These are phyloP conservation scores for Drosophila varians DNA, from an alignment of 1,140 invertebrate genomes.

Conservation along the genomic window DNA sequence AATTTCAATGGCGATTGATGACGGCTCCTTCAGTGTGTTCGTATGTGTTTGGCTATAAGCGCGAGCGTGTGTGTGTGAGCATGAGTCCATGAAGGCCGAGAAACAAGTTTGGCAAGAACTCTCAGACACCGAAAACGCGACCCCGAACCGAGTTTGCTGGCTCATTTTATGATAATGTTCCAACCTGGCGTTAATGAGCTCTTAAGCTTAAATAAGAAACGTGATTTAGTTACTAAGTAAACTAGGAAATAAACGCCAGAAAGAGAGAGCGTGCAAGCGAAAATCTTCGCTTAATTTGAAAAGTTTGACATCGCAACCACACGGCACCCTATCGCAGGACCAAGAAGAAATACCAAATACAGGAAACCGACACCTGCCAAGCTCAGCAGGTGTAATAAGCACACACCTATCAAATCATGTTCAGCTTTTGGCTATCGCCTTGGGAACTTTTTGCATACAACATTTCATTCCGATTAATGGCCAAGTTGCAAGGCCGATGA, in stretches of 20 bases:
- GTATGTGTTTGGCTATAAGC: background rate
- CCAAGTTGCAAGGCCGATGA: slow-evolving; percentile 44
- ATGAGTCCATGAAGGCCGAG: slow-evolving; percentile 20
- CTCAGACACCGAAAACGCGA: slow-evolving; percentile 46
- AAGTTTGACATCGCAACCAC: slow-evolving; percentile 62
- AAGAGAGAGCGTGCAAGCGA: slow-evolving; percentile 14
- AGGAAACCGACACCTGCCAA: slow-evolving; percentile 20
- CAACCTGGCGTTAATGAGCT: slow-evolving; percentile 80
- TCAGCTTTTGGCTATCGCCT: slow-evolving; percentile 19
- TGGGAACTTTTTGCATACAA: slow-evolving; percentile 70
- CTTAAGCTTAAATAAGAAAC: slow-evolving; percentile 82
- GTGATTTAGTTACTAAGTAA: slow-evolving; percentile 82
- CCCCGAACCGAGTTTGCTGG: slow-evolving; percentile 36
- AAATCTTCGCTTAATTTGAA: slow-evolving; percentile 81
- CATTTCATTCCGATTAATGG: slow-evolving; percentile 66
- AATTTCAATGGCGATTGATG: slow-evolving; percentile 82
- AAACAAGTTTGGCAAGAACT: slow-evolving; percentile 42
- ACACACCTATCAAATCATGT: slow-evolving; percentile 38
- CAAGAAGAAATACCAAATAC: slow-evolving; percentile 4
- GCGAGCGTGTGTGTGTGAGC: background rate
- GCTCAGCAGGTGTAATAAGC: slow-evolving; percentile 56
- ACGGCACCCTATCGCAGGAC: slow-evolving; percentile 15
- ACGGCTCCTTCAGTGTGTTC: slow-evolving; percentile 28
- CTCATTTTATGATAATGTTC: slow-evolving; percentile 80
- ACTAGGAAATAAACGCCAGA: slow-evolving; percentile 61